Base-by-base conservation (phyloP, 2,797 vertebrate genomes). In the Bovichtus variegatus region DNA sequence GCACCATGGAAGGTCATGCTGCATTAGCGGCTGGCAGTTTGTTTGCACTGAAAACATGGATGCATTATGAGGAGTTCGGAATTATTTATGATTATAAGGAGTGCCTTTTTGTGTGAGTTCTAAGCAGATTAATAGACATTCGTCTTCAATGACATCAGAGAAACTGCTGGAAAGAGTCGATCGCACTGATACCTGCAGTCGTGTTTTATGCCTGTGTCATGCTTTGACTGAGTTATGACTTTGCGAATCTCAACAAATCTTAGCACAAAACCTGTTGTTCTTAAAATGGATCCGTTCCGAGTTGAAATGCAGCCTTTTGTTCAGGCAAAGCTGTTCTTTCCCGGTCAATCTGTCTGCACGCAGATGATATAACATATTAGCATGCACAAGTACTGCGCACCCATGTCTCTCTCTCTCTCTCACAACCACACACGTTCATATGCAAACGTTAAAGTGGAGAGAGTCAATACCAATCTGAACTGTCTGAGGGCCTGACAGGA, bases 381-480 rank as follows among this genome's bases (percentile, higher is more conserved):
- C 41, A 23, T 29, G 9, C 40, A 15, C 12, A 36, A 54, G n/a
- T 16, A 5, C 23, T 13, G 18, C 21, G 12, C 34, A 60, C 12
- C 36, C 68, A 8, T 2, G 25, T 38, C 16, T 18, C 25, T 12
- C 57, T 40, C 46, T 9, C 59, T 50, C 25, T 19, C 63, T 70
- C 61, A n/a, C 54, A 59, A 36, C 29, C 66, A 61, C 29, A 25
- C 54, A 44, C 16, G 19, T n/a, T 40, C 23, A 18, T 49, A 64
- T 6, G 25, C 53, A 68, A 41, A 64, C 27, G 5, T 62, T 3
- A 16, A 70, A 41, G 41, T 34, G n/a, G n/a, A 46, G 53, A 40
- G 73, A 90, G 84, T 91, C 91, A 87, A 83, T 85, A 83, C 60
- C 74, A 80, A 78, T 78, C 40, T 19, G 6, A 79, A 67, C 72